These are phyloP conservation scores for Nautilus pompilius DNA, from an alignment of 1,140 invertebrate species.

Conservation along the genomic window DNA sequence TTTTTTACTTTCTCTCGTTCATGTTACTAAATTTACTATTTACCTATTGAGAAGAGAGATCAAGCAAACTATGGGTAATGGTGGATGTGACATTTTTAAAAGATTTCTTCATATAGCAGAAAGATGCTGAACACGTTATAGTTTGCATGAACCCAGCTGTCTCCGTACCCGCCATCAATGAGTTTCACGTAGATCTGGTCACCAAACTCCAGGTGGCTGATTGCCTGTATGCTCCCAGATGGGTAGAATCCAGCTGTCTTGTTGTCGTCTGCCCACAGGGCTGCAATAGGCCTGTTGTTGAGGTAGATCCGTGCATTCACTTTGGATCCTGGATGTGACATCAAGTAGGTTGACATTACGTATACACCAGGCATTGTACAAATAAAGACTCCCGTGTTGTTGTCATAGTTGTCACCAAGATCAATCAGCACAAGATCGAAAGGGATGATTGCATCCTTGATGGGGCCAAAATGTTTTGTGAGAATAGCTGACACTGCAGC, in stretches of 20 bases:
- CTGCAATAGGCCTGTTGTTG: conserved; percentile 28
- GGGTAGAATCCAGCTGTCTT: conserved; percentile 29
- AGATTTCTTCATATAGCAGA: conserved; percentile 25
- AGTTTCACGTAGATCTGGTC: conserved; percentile 33
- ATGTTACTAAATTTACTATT: no score
- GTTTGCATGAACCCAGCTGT: conserved; percentile 35
- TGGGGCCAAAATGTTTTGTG: conserved; percentile 27
- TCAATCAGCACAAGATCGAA: conserved; percentile 27
- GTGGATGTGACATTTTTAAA: no score
- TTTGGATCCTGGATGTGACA: conserved; percentile 33
- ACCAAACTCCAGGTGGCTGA: conserved; percentile 25
- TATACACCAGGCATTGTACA: conserved; percentile 28
- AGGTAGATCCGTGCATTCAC: conserved; percentile 26
- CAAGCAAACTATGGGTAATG: no score
- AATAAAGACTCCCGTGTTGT: conserved; percentile 26
- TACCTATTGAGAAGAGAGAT: no score
- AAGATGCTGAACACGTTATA: conserved; percentile 30
- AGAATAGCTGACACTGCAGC: conserved; percentile 24
- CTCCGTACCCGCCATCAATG: conserved; percentile 27
- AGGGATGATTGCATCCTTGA: conserved; percentile 24
- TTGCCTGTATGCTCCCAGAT: conserved; percentile 27
- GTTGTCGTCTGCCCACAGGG: conserved; percentile 30
- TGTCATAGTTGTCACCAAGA: conserved; percentile 31
- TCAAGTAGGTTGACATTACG: conserved; percentile 26
- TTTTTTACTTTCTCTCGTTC: no score